phyloP scores from a whole-genome alignment of 2,797 vertebrate species.

The Centroberyx gerrardi region DNA sequence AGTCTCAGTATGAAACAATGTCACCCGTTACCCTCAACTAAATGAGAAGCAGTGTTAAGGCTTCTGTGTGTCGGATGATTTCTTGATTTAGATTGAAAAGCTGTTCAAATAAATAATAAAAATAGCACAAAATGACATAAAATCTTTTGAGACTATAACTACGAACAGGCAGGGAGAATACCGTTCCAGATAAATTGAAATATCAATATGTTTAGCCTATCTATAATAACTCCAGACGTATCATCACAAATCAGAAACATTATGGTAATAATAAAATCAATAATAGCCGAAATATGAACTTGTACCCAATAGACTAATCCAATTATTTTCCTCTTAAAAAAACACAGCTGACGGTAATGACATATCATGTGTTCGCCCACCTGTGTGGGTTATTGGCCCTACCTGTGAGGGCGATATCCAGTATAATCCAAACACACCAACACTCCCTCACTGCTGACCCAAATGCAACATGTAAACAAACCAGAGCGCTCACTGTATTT shows the following conservation, averaged over 20 bases:
- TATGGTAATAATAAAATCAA: conserved; percentile 4
- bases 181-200: background rate
- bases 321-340: too few relatives aligned
- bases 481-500: conserved; percentile 29
- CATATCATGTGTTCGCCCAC: background rate
- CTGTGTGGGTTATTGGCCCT: background rate
- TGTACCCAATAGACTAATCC: too few relatives aligned
- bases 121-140: background rate
- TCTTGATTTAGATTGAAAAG: background rate
- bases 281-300: background rate
- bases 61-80: background rate
- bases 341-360: too few relatives aligned
- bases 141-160: too few relatives aligned
- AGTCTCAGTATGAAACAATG: background rate
- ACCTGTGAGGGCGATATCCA: conserved; percentile 25
- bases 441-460: conserved; percentile 37
- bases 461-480: conserved; percentile 55
- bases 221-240: too few relatives aligned
- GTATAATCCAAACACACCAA: conserved; percentile 34
- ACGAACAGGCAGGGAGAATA: background rate
- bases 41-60: conserved; percentile 4
- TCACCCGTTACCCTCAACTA: background rate
- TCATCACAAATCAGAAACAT: too few relatives aligned
- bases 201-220: background rate
- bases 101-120: background rate